phyloP scores from a whole-genome alignment of 2,888 invertebrate species.

The Mythimna impura region DNA sequence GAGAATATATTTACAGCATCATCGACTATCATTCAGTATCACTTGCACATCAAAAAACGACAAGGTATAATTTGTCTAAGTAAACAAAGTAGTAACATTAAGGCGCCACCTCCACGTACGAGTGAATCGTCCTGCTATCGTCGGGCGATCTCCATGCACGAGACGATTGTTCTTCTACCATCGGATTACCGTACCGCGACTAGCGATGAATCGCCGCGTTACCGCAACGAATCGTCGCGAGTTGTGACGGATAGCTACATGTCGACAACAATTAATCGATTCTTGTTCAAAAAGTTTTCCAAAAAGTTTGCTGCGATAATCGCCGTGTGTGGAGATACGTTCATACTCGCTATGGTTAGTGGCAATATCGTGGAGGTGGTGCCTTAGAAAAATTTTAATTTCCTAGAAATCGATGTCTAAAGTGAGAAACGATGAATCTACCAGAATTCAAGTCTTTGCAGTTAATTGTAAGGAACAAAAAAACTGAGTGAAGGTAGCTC shows the following conservation, averaged over 20 bases:
- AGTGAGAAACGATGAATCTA: not conserved
- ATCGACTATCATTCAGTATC: too few species aligned
- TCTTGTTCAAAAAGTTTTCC: not conserved
- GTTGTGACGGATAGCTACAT: not conserved
- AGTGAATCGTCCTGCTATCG: not conserved
- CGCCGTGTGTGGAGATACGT: not conserved
- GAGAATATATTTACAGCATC: too few species aligned
- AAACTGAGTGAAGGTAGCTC: not conserved
- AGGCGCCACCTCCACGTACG: not conserved
- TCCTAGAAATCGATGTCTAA: not conserved
- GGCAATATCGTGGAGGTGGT: not conserved
- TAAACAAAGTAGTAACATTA: not conserved
- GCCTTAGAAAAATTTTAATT: not conserved
- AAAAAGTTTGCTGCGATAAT: not conserved
- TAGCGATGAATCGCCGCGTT: not conserved
- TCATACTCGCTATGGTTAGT: not conserved
- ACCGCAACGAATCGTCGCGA: not conserved
- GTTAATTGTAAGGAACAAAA: not conserved
- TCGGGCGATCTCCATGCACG: too few species aligned
- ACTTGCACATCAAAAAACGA: too few species aligned
- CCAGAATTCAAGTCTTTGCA: not conserved
- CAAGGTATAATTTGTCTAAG: not conserved
- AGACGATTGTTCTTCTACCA: too few species aligned
- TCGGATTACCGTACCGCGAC: too few species aligned
- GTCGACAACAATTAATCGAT: not conserved